Base-by-base conservation (phyloP, 2,113 vertebrate genomes). In the Potamarius usumacintae region DNA sequence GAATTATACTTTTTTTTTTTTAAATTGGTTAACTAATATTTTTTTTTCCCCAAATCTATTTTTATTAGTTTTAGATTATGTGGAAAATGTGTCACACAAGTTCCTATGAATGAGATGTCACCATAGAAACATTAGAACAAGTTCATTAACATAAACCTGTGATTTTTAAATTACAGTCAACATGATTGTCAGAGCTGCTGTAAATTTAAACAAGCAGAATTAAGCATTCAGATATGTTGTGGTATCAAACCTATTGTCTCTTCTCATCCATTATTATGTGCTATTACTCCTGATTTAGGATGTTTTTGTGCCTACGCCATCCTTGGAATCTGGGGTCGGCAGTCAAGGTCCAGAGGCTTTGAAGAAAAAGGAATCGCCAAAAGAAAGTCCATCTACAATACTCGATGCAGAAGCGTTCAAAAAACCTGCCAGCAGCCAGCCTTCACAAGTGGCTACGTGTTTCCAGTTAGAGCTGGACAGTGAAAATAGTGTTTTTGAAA, bases 281-380 rank as follows among this genome's bases (percentile, higher is more conserved):
- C 78, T 48, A 1, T 60, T 48, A 58, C n/a, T 58, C 10, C 20
- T 11, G 1, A 78, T 81, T 42, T 92, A 99, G 98, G 98, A 99
- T 83, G 96, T 96, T 57, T 99, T 99, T 88, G 93, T 96, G 89
- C 95, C 97, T 42, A 98, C 97, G 0, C 98, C 89, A 87, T 98
- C 96, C 90, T 94, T 95, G 80, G 95, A 96, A 84, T 88, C 94
- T 10, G 89, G 67, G 10, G 87, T 88, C 60, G 77, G 88, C 62
- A 85, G 72, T 76, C 78, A 22, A 25, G 83, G n/a, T 11, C 5
- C 86, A 0, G 83, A 83, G 0, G 85, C 12, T 57, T 42, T 79
- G 0, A 87, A 89, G 10, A 89, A 71, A 79, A 91, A 88, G 52
- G 62, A 92, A 89, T 72, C 69, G 84, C 80, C 85, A 83, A 84